phyloP scores from a whole-genome alignment of 2,888 invertebrate species.

The Coelopa pilipes region DNA sequence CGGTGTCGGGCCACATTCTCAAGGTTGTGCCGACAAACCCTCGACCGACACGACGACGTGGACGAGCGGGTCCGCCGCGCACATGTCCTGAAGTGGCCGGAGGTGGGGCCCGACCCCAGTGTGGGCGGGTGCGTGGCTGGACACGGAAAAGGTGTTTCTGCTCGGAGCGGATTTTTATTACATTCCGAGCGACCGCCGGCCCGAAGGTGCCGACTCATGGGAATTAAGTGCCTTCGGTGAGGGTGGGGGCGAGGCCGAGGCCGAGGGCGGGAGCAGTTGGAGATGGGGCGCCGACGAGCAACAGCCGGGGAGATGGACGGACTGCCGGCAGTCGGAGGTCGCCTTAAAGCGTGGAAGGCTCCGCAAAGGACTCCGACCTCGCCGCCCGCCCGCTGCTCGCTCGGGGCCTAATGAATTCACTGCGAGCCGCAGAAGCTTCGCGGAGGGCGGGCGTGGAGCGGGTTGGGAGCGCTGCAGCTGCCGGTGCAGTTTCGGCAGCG shows the following conservation, averaged over 20 bases:
- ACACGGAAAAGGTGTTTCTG: conserved; percentile 23
- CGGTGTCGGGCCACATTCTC: not conserved
- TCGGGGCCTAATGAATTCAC: conserved; percentile 13
- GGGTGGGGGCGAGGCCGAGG: not conserved
- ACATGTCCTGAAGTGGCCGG: too few relatives aligned
- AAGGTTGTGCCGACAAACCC: conserved; percentile 2
- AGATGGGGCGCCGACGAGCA: not conserved
- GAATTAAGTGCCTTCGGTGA: conserved; percentile 2
- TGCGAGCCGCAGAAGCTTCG: conserved; percentile 18
- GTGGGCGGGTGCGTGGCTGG: too few relatives aligned
- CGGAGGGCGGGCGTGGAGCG: not conserved
- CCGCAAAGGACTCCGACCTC: not conserved
- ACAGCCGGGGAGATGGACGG: not conserved
- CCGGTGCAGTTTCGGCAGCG: too few relatives aligned
- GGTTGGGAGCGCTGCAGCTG: conserved; percentile 10
- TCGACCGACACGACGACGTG: not conserved
- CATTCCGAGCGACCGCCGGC: not conserved
- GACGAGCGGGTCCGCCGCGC: too few relatives aligned
- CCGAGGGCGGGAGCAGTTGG: not conserved
- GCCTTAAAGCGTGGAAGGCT: not conserved
- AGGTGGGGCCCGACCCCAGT: too few relatives aligned
- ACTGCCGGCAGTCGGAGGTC: too few relatives aligned
- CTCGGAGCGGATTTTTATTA: not conserved
- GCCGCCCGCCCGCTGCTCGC: not conserved
- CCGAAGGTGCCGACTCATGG: not conserved